Base-by-base conservation (phyloP, 1,140 invertebrate genomes). In the Gryllus bimaculatus region DNA sequence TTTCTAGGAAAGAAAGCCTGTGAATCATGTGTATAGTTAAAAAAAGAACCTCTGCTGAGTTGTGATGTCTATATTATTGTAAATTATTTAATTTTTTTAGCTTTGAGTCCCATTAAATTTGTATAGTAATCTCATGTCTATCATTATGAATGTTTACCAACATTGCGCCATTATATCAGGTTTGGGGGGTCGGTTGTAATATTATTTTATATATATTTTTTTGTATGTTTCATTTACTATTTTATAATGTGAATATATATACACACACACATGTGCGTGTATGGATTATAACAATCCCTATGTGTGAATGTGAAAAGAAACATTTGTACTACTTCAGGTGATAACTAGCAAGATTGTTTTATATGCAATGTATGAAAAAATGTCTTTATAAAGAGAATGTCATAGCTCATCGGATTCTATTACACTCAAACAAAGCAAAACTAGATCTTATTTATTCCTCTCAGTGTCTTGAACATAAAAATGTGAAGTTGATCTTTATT, bases 1-100 rank as follows among this genome's bases (percentile, higher is more conserved):
- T 77, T 77, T 77, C 76, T 77, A 77, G 76, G 76, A 77, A 77
- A 77, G 76, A 77, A 48, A 77, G 47, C 39, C 39, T 48, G 48
- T 77, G 47, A 48, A 54, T 77, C 47, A 77, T 54, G 12, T 77
- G 76, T 77, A 77, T 77, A 77, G 76, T 48, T 77, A 47, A 47
- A 54, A 20, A 48, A 47, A 39, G 26, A 39, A 77, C 76, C 47
- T 47, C 21, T 47, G 47, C 48, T 18, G 47, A 48, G 20, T 48
- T 77, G 76, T 77, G 39, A 47, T 49, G 47, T 77, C 47, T 77
- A 77, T 77, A 48, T 77, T 48, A 48, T 20, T 77, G 76, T 77
- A 77, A 48, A 77, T 77, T 47, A 77, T 48, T 48, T 15, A 77
- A 77, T 48, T 49, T 48, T 48, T n/a, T 48, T 20, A 77, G 76